Evolutionary conservation across 2,113 vertebrate species (phyloP).

Genomic region (Oxygymnocypris stewartii): DNA sequence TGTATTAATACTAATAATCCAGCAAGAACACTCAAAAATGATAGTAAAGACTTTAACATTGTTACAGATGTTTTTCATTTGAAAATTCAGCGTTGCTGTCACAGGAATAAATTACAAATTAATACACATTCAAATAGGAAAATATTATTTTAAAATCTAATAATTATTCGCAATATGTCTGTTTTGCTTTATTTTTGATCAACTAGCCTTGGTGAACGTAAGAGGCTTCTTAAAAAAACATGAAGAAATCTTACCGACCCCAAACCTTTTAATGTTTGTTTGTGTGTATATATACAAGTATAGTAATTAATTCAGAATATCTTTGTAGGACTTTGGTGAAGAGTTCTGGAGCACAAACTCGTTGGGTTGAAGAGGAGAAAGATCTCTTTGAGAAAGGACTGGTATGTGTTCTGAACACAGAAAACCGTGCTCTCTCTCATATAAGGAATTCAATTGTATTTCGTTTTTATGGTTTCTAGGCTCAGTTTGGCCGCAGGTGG

Average conservation of each 20-base stretch:
- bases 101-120: not conserved
- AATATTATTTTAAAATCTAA: not conserved
- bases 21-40: not conserved
- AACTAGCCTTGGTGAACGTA: not conserved
- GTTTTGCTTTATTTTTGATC: not conserved
- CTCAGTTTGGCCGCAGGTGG: conserved; percentile 92
- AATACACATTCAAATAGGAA: not conserved
- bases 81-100: not conserved
- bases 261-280: no score
- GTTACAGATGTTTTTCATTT: not conserved
- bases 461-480: conserved; percentile 66
- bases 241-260: no score
- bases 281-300: not conserved
- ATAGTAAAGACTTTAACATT: not conserved
- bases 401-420: conserved; percentile 66
- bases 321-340: conserved; percentile 73
- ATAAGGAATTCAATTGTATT: not conserved
- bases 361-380: conserved; percentile 91
- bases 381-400: conserved; percentile 92
- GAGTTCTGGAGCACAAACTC: conserved; percentile 73
- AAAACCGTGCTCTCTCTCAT: not conserved
- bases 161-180: not conserved
- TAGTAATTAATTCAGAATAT: not conserved
- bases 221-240: not conserved
- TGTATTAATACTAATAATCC: not conserved